Evolutionary conservation across 2,888 invertebrate genomes (phyloP).

Genomic region (Nycteola revayana): DNA sequence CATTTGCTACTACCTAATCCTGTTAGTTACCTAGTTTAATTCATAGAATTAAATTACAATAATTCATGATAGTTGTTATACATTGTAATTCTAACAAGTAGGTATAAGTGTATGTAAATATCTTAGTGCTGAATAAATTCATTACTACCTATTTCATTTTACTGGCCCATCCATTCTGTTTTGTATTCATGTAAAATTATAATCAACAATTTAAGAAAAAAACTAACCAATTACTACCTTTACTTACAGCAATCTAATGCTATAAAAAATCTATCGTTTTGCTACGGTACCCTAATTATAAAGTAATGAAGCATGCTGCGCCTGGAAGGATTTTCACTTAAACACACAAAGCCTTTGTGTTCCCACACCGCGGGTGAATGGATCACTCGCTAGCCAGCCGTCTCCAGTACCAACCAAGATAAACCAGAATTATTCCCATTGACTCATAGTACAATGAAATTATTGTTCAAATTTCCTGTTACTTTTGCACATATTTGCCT

Average conservation of each 20-base stretch:
- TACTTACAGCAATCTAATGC: background rate
- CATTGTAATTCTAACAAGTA: too few relatives aligned
- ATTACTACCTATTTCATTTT: too few relatives aligned
- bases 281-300: conserved; percentile 32
- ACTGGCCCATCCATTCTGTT: too few relatives aligned
- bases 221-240: too few relatives aligned
- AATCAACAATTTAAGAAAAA: too few relatives aligned
- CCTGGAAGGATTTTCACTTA: conserved; percentile 45
- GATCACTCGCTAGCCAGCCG: conserved; percentile 35
- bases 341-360: conserved; percentile 36
- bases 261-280: conserved; percentile 16
- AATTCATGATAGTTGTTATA: too few relatives aligned
- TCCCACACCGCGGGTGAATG: conserved; percentile 43
- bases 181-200: too few relatives aligned
- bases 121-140: too few relatives aligned
- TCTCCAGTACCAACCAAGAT: conserved; percentile 39
- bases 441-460: conserved; percentile 46
- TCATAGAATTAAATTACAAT: too few relatives aligned
- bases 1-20: too few relatives aligned
- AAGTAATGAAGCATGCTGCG: conserved; percentile 39
- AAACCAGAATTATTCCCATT: conserved; percentile 53
- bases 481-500: conserved; percentile 31
- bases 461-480: conserved; percentile 54
- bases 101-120: too few relatives aligned
- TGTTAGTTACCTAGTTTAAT: too few relatives aligned